Percentiles rank a stretch among this genome's conserved stretches.
Evolutionary conservation across 2,797 vertebrate species (phyloP).

Genomic region (Siniperca undulata): DNA sequence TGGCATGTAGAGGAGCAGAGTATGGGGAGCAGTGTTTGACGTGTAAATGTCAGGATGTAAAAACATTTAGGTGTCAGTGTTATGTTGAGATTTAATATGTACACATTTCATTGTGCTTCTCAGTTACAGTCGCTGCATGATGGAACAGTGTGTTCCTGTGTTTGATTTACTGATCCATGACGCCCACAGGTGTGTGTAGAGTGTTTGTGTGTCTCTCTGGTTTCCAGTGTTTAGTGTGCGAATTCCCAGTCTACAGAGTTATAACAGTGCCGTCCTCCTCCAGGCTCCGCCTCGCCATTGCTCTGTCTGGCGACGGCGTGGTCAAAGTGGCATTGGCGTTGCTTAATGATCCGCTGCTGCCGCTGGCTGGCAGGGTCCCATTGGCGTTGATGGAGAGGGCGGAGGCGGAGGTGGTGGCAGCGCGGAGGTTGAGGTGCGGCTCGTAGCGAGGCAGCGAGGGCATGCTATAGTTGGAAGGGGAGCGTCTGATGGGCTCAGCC

Average conservation of each 20-base stretch:
- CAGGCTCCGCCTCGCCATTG: conserved; percentile 83
- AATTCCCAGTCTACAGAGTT: conserved; percentile 87
- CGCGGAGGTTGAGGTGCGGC: conserved; percentile 86
- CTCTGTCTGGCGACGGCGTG: conserved; percentile 77
- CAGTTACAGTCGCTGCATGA: conserved; percentile 38
- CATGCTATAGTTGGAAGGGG: conserved; percentile 84
- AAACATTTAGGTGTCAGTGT: conserved; percentile 33
- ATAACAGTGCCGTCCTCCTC: conserved; percentile 98
- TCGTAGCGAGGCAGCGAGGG: conserved; percentile 89
- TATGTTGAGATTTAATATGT: conserved; percentile 24
- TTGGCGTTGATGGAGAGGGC: conserved; percentile 78
- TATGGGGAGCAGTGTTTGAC: conserved; percentile 32
- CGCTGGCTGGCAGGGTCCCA: conserved; percentile 84
- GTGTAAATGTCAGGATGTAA: conserved; percentile 24
- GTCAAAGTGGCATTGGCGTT: conserved; percentile 39
- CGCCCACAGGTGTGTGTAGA: conserved; percentile 19
- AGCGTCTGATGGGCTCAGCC: conserved; percentile 84
- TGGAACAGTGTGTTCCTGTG: conserved; percentile 2
- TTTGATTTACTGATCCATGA: conserved; percentile 22
- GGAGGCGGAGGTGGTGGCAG: conserved; percentile 51
- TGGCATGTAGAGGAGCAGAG: conserved; percentile 52
- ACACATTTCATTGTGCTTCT: conserved; percentile 58
- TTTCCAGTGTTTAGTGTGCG: conserved; percentile 54
- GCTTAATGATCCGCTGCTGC: conserved; percentile 80
- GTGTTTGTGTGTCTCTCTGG: conserved; percentile 6